Base-by-base conservation (phyloP, 2,797 vertebrate genomes). In the Acanthurus lineatus region DNA sequence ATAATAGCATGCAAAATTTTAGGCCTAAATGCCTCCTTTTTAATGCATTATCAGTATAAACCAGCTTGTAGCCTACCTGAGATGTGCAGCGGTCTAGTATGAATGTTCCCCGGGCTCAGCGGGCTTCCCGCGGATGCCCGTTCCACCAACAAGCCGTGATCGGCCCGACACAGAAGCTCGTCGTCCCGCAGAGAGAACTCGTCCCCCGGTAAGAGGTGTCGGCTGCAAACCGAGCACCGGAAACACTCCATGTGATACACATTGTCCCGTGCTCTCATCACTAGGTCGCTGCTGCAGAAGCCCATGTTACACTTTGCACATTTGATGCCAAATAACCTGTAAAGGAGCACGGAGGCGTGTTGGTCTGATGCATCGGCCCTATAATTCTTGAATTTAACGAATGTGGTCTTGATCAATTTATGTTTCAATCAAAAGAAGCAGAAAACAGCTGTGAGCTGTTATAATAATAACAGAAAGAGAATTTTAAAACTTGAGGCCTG, bases 191-290 rank as follows among this genome's bases (percentile, higher is more conserved):
- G 91, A 58, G 97, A 96, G 93, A 98, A 98, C 91, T 98, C 96
- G 75, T 99, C 97, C 2, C 98, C 98, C 11, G 97, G 97, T 73
- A 98, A 94, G 60, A 99, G 96, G 86, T 97, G 97, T 49, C 96
- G 94, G 94, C 96, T 96, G 94, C 98, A 99, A 89, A 96, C 95
- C 9, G 97, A 96, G 90, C 98, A 99, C 69, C 97, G 96, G 90
- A 99, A 99, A 89, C 97, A 99, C 88, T 98, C 97, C 84, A 97
- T 95, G 93, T 99, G 97, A 88, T 98, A 99, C 77, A 98, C 95
- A 71, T 95, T 95, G 86, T 96, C 96, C 73, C 96, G 95, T 59
- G 97, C 97, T 73, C 96, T 93, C 97, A 99, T 99, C 89, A 98
- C 97, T 89, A 98, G 86, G 78, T 99, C 97, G 74, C 95, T 96